phyloP scores from a whole-genome alignment of 2,888 invertebrate species.

The Acanthopleura granulata region DNA sequence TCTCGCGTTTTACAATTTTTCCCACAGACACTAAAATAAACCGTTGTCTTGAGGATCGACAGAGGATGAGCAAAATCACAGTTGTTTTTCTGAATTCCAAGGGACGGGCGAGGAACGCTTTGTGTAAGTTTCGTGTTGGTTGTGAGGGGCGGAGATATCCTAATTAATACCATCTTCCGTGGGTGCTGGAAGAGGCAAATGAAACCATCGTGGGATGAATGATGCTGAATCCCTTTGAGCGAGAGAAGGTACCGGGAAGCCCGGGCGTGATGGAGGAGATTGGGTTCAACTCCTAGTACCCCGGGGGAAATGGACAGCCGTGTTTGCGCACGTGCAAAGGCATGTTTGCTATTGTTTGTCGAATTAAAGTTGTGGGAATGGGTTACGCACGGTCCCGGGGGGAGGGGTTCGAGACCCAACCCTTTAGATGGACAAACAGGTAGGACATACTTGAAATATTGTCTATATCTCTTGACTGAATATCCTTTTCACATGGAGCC shows the following conservation, averaged over 20 bases:
- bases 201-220: too few relatives aligned
- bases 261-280: too few relatives aligned
- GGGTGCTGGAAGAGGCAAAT: background rate
- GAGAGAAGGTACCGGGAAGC: too few relatives aligned
- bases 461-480: too few relatives aligned
- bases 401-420: background rate
- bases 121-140: background rate
- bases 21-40: too few relatives aligned
- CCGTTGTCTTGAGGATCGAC: too few relatives aligned
- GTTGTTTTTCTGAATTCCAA: too few relatives aligned
- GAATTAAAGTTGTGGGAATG: slow-evolving; percentile 9
- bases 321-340: slow-evolving; percentile 11
- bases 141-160: background rate
- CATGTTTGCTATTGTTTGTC: slow-evolving; percentile 7
- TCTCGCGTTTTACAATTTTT: too few relatives aligned
- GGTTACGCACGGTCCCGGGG: background rate
- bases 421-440: background rate
- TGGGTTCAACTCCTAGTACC: background rate
- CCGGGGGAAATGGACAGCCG: slow-evolving; percentile 1
- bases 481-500: too few relatives aligned
- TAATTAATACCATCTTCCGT: slow-evolving; percentile 5
- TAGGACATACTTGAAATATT: background rate
- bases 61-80: too few relatives aligned
- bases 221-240: too few relatives aligned
- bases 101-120: background rate